These are phyloP conservation scores for Nebria salina DNA, from an alignment of 2,888 invertebrate species.

Conservation along the genomic window DNA sequence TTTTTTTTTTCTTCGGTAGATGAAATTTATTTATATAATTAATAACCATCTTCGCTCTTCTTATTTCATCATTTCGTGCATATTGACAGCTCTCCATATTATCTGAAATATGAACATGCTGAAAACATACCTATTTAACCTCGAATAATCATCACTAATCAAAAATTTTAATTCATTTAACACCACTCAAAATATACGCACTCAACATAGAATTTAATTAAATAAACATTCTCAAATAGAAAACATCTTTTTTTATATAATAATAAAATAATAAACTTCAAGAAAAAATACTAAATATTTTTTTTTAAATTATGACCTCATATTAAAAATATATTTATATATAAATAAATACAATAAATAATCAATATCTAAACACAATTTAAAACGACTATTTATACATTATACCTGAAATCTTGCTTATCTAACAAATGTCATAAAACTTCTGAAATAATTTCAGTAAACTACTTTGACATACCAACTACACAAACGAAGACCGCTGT, in stretches of 20 bases:
- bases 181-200: not conserved
- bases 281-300: not conserved
- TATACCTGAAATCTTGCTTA: conserved; percentile 9
- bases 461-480: conserved; percentile 41
- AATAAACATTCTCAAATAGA: not conserved
- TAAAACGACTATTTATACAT: not conserved
- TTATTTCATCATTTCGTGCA: conserved; percentile 9
- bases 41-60: not conserved
- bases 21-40: not conserved
- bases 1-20: conserved; percentile 20
- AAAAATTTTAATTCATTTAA: not conserved
- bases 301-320: not conserved
- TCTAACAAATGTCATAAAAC: conserved; percentile 34
- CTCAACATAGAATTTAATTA: not conserved
- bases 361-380: not conserved
- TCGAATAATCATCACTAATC: conserved; percentile 9
- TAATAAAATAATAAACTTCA: not conserved
- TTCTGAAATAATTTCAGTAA: conserved; percentile 22
- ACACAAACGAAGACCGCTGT: conserved; percentile 16
- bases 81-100: conserved; percentile 8
- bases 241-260: not conserved
- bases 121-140: conserved; percentile 44
- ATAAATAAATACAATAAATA: not conserved
- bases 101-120: conserved; percentile 41
- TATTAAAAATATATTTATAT: not conserved